These are phyloP conservation scores for Copidosoma floridanum DNA, from an alignment of 1,140 invertebrate genomes.

Conservation along the genomic window DNA sequence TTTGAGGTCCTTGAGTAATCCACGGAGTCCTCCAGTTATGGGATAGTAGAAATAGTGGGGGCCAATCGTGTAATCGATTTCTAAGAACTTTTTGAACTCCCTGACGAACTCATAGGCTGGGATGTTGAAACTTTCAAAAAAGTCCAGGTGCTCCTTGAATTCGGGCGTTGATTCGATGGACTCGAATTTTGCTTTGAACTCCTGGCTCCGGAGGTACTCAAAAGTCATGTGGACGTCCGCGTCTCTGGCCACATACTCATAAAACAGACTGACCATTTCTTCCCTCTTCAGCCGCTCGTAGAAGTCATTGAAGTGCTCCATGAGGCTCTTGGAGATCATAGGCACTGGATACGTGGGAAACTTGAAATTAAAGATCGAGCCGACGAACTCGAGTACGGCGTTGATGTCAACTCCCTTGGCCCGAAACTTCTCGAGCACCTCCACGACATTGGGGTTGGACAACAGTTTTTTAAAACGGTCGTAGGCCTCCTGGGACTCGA, in stretches of 20 bases:
- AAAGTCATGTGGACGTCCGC: constrained; percentile 26
- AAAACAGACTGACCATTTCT: constrained; percentile 24
- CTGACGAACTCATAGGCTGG: constrained; percentile 29
- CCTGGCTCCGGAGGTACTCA: constrained; percentile 29
- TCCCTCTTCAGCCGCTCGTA: constrained; percentile 16
- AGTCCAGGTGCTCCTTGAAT: constrained; percentile 28
- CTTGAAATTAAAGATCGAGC: constrained; percentile 28
- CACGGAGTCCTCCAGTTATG: constrained; percentile 31
- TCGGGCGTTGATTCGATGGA: constrained; percentile 31
- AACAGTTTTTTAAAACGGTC: constrained; percentile 21
- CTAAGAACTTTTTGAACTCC: constrained; percentile 30
- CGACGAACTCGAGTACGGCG: constrained; percentile 4
- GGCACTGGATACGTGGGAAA: background rate
- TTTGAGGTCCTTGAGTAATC: constrained; percentile 32
- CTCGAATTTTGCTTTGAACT: constrained; percentile 30
- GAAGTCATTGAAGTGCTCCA: constrained; percentile 34
- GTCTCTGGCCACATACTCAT: constrained; percentile 32
- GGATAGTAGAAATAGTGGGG: background rate
- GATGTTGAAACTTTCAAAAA: constrained; percentile 26
- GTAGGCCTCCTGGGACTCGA: constrained; percentile 28
- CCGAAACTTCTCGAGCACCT: constrained; percentile 16
- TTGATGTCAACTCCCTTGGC: constrained; percentile 21
- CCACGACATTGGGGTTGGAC: constrained; percentile 20
- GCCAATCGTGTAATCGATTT: no score
- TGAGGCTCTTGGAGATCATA: background rate